Evolutionary conservation across 2,888 invertebrate genomes (phyloP).

Genomic region (Nomada fabriciana): DNA sequence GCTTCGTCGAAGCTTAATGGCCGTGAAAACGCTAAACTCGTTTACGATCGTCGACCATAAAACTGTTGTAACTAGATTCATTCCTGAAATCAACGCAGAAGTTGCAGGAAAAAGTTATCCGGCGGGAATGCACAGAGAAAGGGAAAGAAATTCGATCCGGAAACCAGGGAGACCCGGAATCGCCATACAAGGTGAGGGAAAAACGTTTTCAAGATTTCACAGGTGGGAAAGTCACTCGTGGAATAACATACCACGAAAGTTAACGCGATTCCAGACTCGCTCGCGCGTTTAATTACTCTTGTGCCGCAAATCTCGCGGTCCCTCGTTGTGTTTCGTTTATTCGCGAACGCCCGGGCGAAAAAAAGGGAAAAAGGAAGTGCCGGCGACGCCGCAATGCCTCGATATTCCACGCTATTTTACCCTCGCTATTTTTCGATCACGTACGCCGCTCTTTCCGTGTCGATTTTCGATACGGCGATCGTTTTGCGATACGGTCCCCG

Average conservation of each 20-base stretch:
- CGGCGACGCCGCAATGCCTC: not conserved
- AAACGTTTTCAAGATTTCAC: not conserved
- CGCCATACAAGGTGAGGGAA: not conserved
- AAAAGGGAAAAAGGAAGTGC: not conserved
- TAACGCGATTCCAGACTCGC: constrained; percentile 7
- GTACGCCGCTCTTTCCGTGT: not conserved
- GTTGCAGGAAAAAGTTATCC: not conserved
- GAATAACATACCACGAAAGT: constrained; percentile 20
- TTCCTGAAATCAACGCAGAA: not conserved
- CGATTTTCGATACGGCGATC: constrained; percentile 15
- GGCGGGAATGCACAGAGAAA: no score
- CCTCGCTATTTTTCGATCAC: not conserved
- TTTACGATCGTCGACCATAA: constrained; percentile 30
- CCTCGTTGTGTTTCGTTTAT: constrained; percentile 9
- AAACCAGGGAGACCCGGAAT: no score
- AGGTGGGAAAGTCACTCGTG: not conserved
- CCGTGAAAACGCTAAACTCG: not conserved
- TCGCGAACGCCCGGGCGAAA: not conserved
- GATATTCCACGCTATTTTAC: not conserved
- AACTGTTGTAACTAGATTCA: not conserved
- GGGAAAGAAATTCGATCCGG: not conserved
- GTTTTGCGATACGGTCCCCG: constrained; percentile 3
- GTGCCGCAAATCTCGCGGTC: not conserved
- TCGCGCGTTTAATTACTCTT: constrained; percentile 37
- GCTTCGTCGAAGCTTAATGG: not conserved